Evolutionary conservation across 2,113 vertebrate species (phyloP).

Genomic region (Protobothrops mucrosquamatus): DNA sequence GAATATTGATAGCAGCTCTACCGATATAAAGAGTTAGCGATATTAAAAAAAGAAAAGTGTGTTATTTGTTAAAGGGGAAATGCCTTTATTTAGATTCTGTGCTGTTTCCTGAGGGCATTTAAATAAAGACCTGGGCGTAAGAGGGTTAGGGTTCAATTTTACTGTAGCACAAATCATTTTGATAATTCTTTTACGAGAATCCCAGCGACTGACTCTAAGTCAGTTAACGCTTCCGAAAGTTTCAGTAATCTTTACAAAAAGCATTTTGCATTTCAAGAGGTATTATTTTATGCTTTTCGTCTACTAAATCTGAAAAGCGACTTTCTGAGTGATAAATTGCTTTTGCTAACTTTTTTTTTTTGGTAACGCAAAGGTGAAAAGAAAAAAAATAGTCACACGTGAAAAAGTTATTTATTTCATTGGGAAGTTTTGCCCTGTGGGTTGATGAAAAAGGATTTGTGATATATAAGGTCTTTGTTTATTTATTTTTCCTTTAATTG

Average conservation of each 20-base stretch:
- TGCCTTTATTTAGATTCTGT: background rate
- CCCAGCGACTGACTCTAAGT: slow-evolving; percentile 27
- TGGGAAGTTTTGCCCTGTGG: slow-evolving; percentile 36
- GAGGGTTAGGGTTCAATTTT: slow-evolving; percentile 12
- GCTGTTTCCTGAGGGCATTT: slow-evolving; percentile 15
- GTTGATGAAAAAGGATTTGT: slow-evolving; percentile 42
- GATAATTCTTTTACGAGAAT: background rate
- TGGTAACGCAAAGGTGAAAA: slow-evolving; percentile 55
- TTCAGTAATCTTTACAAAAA: slow-evolving; percentile 65
- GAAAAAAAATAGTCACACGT: slow-evolving; percentile 14
- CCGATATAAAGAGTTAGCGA: background rate
- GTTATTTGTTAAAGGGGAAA: background rate
- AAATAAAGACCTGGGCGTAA: slow-evolving; percentile 33
- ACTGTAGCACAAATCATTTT: slow-evolving; percentile 6
- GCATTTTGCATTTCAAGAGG: slow-evolving; percentile 27
- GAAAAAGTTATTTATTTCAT: slow-evolving; percentile 51
- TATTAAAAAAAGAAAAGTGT: background rate
- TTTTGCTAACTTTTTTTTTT: slow-evolving; percentile 19
- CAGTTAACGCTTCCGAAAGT: slow-evolving; percentile 47
- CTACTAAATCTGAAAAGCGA: slow-evolving; percentile 52
- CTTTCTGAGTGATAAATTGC: slow-evolving; percentile 58
- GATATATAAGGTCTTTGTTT: slow-evolving; percentile 49
- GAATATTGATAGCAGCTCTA: background rate
- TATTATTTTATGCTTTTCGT: slow-evolving; percentile 60
- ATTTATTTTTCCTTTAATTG: slow-evolving; percentile 51